Evolutionary conservation across 2,797 vertebrate species (phyloP).

Genomic region (Lagorchestes hirsutus): DNA sequence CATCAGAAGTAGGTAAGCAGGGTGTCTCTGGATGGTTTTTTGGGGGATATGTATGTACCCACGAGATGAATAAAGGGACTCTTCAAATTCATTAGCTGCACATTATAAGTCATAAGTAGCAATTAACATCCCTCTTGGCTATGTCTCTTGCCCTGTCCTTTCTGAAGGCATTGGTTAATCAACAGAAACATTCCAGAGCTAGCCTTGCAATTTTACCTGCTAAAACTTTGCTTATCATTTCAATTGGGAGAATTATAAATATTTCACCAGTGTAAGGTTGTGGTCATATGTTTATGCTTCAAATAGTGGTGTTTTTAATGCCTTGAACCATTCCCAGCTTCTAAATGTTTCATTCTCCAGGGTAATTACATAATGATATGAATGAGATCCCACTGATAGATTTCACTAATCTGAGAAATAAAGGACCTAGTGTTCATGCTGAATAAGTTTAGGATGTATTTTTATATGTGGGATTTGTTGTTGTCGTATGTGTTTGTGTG

Average conservation of each 20-base stretch:
- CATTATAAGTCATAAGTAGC: constrained; percentile 30
- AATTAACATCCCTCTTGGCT: constrained; percentile 13
- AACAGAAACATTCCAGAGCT: not conserved
- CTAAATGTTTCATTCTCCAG: constrained; percentile 66
- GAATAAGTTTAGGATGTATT: constrained; percentile 7
- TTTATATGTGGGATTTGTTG: constrained; percentile 8
- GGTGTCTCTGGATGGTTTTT: not conserved
- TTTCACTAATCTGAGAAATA: constrained; percentile 69
- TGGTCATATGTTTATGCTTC: not conserved
- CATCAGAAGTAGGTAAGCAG: not conserved
- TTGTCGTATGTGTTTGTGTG: not conserved
- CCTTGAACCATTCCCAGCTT: constrained; percentile 63
- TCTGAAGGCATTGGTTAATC: constrained; percentile 33
- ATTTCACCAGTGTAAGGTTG: constrained; percentile 74
- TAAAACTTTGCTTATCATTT: constrained; percentile 59
- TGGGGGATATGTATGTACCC: not conserved
- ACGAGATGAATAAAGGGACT: not conserved
- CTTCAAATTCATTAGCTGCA: not conserved
- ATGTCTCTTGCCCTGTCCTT: constrained; percentile 30
- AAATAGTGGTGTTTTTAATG: constrained; percentile 69
- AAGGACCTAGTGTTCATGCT: constrained; percentile 39
- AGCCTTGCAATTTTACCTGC: not conserved
- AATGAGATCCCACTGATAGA: constrained; percentile 55
- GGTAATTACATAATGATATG: constrained; percentile 38
- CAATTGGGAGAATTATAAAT: constrained; percentile 74